A percentile compares a stretch with the other conserved stretches of the same genome.
phyloP scores from a whole-genome alignment of 2,888 invertebrate species.

The Sycophila texana region DNA sequence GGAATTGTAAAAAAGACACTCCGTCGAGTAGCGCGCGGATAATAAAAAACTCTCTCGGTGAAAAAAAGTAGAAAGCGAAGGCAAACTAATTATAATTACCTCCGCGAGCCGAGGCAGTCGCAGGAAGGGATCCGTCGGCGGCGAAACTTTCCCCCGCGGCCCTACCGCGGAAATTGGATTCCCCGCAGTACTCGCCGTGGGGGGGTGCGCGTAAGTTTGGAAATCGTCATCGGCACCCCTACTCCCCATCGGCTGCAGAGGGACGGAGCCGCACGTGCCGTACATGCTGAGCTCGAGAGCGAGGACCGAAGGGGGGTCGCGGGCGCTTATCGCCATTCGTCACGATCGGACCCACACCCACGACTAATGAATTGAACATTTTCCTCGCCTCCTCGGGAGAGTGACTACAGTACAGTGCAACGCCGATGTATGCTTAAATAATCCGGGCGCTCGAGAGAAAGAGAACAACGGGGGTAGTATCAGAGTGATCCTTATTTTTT shows the following conservation, averaged over 20 bases:
- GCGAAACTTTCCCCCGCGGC: conserved; percentile 22
- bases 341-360: conserved; percentile 1
- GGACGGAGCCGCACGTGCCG: conserved; percentile 25
- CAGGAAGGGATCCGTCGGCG: background rate
- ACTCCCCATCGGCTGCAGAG: conserved; percentile 21
- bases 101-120: background rate
- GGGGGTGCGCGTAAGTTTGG: conserved; percentile 34
- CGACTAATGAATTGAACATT: conserved; percentile 41
- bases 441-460: background rate
- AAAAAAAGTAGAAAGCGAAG: background rate
- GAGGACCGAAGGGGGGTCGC: background rate
- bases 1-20: background rate
- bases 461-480: background rate
- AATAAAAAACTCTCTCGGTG: background rate
- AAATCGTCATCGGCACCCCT: conserved; percentile 44
- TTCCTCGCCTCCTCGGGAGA: background rate
- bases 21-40: background rate
- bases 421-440: background rate
- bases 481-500: background rate
- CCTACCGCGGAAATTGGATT: conserved; percentile 47
- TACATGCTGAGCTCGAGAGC: conserved; percentile 41
- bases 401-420: background rate
- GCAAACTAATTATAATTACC: conserved; percentile 50
- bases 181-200: background rate
- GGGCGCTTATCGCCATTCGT: conserved; percentile 38